Percentiles rank a stretch among this genome's conserved stretches.
These are phyloP conservation scores for Poeciliopsis prolifica DNA, from an alignment of 2,113 vertebrate genomes.

Conservation along the genomic window DNA sequence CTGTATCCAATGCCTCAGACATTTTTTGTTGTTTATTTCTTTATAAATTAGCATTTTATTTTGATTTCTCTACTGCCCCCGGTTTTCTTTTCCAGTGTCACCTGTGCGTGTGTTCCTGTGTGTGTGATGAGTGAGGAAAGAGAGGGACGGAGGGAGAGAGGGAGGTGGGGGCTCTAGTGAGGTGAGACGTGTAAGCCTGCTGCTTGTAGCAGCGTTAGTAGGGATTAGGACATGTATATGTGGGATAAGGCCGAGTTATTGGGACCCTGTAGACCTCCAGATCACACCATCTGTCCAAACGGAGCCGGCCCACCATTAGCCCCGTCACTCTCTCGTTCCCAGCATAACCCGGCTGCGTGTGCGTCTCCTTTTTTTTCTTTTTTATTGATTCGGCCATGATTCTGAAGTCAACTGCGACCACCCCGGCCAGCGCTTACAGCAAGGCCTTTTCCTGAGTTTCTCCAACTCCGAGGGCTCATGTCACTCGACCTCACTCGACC, in stretches of 20 bases:
- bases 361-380: background rate
- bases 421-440: background rate
- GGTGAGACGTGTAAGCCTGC: conserved; percentile 73
- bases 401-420: background rate
- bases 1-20: too few species aligned
- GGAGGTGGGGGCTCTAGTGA: conserved; percentile 29
- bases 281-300: conserved; percentile 70
- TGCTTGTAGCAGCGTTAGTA: conserved; percentile 69
- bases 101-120: conserved; percentile 26
- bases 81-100: background rate
- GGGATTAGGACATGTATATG: conserved; percentile 80
- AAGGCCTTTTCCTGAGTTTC: conserved; percentile 11
- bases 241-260: conserved; percentile 66
- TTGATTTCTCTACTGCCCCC: background rate
- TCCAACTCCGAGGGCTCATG: background rate
- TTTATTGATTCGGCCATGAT: background rate
- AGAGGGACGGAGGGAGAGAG: background rate
- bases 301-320: conserved; percentile 20
- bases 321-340: conserved; percentile 48
- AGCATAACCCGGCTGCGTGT: background rate
- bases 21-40: too few species aligned
- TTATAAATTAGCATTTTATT: too few species aligned
- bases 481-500: conserved; percentile 37
- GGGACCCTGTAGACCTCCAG: conserved; percentile 53
- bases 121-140: conserved; percentile 56